These are phyloP conservation scores for Hypothenemus hampei DNA, from an alignment of 1,140 invertebrate species.

Conservation along the genomic window DNA sequence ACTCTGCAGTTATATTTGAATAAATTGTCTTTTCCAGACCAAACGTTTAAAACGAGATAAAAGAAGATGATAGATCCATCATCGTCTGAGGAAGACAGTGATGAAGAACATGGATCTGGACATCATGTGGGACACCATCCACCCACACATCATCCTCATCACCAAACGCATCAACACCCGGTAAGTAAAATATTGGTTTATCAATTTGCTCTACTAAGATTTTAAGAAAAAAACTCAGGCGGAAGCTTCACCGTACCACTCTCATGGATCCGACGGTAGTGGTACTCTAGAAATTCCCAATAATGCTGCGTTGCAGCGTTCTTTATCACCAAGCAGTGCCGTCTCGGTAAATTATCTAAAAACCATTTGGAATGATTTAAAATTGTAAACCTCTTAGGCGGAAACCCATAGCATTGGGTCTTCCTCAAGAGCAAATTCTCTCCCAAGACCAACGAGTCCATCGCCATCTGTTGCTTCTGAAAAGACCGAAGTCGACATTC, in stretches of 20 bases:
- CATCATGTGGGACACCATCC: slow-evolving; percentile 41
- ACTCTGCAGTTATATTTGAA: too few species aligned
- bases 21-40: too few species aligned
- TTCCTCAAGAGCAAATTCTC: slow-evolving; percentile 54
- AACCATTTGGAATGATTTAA: slow-evolving; percentile 1
- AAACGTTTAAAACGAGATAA: slow-evolving; percentile 30
- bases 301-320: slow-evolving; percentile 46
- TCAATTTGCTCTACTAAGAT: background rate
- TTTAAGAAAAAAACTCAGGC: too few species aligned
- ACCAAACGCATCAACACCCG: slow-evolving; percentile 34
- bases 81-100: slow-evolving; percentile 82
- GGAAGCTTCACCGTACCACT: slow-evolving; percentile 40
- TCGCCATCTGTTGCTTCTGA: slow-evolving; percentile 77
- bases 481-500: slow-evolving; percentile 63
- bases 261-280: slow-evolving; percentile 37
- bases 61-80: slow-evolving; percentile 82
- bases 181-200: slow-evolving; percentile 29
- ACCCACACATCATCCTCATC: slow-evolving; percentile 40
- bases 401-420: slow-evolving; percentile 33
- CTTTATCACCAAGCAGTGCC: slow-evolving; percentile 58
- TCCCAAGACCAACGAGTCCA: slow-evolving; percentile 74
- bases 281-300: slow-evolving; percentile 48
- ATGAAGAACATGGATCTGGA: slow-evolving; percentile 69
- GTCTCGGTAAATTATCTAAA: slow-evolving; percentile 51
- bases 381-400: slow-evolving; percentile 5